Evolutionary conservation across 2,888 invertebrate genomes (phyloP).

Genomic region (Stratiomys singularior): DNA sequence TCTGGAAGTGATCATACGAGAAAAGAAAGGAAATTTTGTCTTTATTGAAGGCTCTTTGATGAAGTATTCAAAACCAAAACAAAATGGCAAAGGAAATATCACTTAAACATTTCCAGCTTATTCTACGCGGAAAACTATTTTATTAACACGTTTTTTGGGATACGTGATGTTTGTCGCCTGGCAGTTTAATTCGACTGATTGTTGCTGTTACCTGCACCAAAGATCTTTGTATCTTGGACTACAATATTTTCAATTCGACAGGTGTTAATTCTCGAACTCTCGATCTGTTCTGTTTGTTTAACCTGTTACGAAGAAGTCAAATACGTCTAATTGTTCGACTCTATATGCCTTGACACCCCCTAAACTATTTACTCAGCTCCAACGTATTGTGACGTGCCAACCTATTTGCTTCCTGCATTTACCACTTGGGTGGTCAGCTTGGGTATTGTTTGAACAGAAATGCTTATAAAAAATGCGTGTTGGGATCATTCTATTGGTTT

Average conservation of each 20-base stretch:
- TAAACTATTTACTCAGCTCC: not conserved
- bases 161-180: no score
- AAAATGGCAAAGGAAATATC: no score
- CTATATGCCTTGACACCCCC: conserved; percentile 47
- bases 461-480: conserved; percentile 26
- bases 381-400: not conserved
- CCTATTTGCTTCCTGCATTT: conserved; percentile 39
- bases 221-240: not conserved
- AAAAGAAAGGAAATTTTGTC: no score
- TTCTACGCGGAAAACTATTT: no score
- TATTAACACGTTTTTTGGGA: no score
- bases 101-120: no score
- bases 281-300: conserved; percentile 41
- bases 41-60: no score
- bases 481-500: conserved; percentile 5
- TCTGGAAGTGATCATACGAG: no score
- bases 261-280: conserved; percentile 47
- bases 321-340: conserved; percentile 47
- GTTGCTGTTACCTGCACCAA: no score
- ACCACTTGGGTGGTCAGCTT: conserved; percentile 39
- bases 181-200: no score
- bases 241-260: conserved; percentile 26
- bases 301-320: conserved; percentile 43
- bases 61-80: no score
- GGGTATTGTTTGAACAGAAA: conserved; percentile 31